These are phyloP conservation scores for Lonchura striata DNA, from an alignment of 2,113 vertebrate genomes.

Conservation along the genomic window DNA sequence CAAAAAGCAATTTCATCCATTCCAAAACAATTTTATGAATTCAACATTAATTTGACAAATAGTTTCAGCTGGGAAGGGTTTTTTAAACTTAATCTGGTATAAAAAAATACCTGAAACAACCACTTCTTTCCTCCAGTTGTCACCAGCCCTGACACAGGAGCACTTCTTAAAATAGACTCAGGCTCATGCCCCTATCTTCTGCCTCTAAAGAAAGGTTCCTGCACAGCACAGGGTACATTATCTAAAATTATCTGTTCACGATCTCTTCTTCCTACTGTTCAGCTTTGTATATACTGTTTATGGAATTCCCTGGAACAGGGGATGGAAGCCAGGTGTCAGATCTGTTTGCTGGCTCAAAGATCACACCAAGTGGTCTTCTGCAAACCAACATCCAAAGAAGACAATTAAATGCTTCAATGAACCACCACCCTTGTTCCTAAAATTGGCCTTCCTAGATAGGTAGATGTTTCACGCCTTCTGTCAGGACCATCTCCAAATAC, in stretches of 20 bases:
- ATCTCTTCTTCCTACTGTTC: neutral
- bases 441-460: slow-evolving; percentile 29
- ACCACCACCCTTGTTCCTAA: neutral
- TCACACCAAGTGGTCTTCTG: slow-evolving; percentile 36
- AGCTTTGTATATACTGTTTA: neutral
- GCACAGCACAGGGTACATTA: neutral
- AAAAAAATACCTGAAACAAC: neutral
- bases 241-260: neutral
- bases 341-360: slow-evolving; percentile 56
- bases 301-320: neutral
- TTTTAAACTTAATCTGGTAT: slow-evolving; percentile 1
- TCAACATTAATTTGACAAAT: slow-evolving; percentile 58
- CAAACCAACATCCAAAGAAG: slow-evolving; percentile 60
- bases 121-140: neutral
- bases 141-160: neutral
- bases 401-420: slow-evolving; percentile 62
- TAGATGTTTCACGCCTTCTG: slow-evolving; percentile 45
- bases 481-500: slow-evolving; percentile 64
- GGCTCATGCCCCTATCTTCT: neutral
- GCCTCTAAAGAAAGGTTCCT: neutral
- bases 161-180: neutral
- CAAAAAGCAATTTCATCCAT: slow-evolving; percentile 51
- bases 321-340: slow-evolving; percentile 11
- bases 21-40: slow-evolving; percentile 58
- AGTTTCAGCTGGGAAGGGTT: slow-evolving; percentile 18